Evolutionary conservation across 2,888 invertebrate species (phyloP), one percentile per base, ranked within the genome.

Genomic region (Fabriciana adippe): DNA sequence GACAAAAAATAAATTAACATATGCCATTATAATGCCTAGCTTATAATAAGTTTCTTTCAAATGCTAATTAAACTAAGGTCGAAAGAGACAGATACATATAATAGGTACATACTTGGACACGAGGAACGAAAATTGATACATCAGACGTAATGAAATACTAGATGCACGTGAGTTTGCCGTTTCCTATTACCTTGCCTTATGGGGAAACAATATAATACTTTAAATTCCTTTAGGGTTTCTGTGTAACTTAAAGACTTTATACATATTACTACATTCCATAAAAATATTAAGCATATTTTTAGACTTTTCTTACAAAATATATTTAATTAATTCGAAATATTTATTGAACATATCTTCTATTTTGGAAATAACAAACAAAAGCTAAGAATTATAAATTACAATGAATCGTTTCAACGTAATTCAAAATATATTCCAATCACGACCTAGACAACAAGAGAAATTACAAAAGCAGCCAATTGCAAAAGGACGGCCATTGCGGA

Each of bases 141-240:
- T 70, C 56, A 65, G 62, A 67, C 68, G 73, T 64, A 69, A 70
- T 65, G 67, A 61, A 73, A 75, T 70, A 69, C 74, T 73, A 75
- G 74, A 73, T 60, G 64, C 21, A 59, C 56, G 68, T 57, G 68
- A 48, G 61, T 56, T 50, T 13, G 65, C 14, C 69, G 73, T 67
- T 76, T 83, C 77, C 72, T 76, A 78, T 84, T 80, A 80, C 81
- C 75, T 72, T 79, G 74, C 79, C 77, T 77, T 80, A 78, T 79
- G 77, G 75, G 81, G 79, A 76, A 77, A 82, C 78, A 83, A 80
- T 81, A 82, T 75, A 60, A 68, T 65, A 75, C 72, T 69, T 67
- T 61, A 59, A 72, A 75, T 70, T 71, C 76, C 66, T 72, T 66
- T 64, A 68, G 45, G 70, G 66, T 66, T 66, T 66, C 66, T 55